phyloP scores from a whole-genome alignment of 1,140 invertebrate genomes.

The Dendroctonus ponderosae region DNA sequence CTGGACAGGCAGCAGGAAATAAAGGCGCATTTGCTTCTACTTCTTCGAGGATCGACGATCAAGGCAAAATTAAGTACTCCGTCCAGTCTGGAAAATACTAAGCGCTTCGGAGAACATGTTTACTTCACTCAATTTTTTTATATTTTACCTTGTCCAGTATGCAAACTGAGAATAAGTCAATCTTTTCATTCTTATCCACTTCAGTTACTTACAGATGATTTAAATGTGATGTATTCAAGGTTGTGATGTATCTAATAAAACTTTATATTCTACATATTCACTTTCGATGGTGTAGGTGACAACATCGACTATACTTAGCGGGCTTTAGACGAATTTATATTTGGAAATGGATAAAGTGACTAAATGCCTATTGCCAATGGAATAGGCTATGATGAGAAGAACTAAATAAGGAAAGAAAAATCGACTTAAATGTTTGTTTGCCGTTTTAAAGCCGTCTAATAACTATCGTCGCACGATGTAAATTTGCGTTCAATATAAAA shows the following conservation, averaged over 20 bases:
- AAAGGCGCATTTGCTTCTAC: conserved; percentile 44
- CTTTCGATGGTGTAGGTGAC: too few species aligned
- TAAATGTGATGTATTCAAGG: conserved; percentile 1
- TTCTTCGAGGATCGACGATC: conserved; percentile 40
- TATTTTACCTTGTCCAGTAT: background rate
- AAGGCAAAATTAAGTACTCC: conserved; percentile 45
- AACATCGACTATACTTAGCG: too few species aligned
- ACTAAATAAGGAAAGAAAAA: too few species aligned
- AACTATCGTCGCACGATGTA: too few species aligned
- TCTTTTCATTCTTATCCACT: background rate
- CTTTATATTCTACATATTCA: too few species aligned
- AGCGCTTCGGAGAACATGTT: background rate
- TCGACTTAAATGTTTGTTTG: too few species aligned
- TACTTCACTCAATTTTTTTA: background rate
- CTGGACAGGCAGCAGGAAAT: conserved; percentile 40
- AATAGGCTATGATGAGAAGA: too few species aligned
- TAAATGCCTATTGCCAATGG: too few species aligned
- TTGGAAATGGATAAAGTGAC: too few species aligned
- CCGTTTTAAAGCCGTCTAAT: too few species aligned
- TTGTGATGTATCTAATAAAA: conserved; percentile 1
- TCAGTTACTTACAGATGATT: conserved; percentile 14
- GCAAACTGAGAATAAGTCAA: background rate
- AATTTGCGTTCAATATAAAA: too few species aligned
- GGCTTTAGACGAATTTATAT: too few species aligned
- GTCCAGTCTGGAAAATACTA: conserved; percentile 46